Evolutionary conservation across 2,888 invertebrate species (phyloP).

Genomic region (Zygothrica quintamaculata): DNA sequence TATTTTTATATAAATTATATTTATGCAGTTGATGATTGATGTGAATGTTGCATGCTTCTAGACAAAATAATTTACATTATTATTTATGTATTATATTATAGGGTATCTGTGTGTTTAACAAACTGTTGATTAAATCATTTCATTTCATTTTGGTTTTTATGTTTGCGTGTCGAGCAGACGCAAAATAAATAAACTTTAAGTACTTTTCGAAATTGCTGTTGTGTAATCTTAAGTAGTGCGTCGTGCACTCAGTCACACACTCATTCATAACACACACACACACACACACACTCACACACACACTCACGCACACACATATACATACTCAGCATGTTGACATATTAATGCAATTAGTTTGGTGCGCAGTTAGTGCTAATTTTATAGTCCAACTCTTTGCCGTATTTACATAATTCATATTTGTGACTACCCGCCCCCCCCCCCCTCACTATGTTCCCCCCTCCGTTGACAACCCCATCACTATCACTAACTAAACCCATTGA

Average conservation of each 20-base stretch:
- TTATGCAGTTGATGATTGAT: too few species aligned
- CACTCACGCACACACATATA: constrained; percentile 37
- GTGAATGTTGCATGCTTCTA: too few species aligned
- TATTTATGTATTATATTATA: too few species aligned
- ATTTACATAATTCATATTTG: constrained; percentile 65
- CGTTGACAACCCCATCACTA: too few species aligned
- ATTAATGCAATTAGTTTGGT: constrained; percentile 79
- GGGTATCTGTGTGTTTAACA: not conserved
- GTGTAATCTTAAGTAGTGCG: constrained; percentile 78
- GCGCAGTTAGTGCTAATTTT: constrained; percentile 72
- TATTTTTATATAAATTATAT: too few species aligned
- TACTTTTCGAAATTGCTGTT: constrained; percentile 79
- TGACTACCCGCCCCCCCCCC: too few species aligned
- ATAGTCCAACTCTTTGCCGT: constrained; percentile 54
- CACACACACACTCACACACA: constrained; percentile 28
- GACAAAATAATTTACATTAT: too few species aligned
- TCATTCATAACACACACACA: constrained; percentile 33
- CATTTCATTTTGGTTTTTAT: constrained; percentile 54
- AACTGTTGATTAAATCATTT: not conserved
- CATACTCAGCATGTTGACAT: constrained; percentile 71
- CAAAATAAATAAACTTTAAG: constrained; percentile 81
- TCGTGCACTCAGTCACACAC: constrained; percentile 60
- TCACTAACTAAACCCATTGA: too few species aligned
- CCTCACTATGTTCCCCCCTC: too few species aligned
- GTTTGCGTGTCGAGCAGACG: constrained; percentile 76